Conservation (phyloP, 2,113 vertebrate genomes). For the Toxostoma redivivum region DNA sequence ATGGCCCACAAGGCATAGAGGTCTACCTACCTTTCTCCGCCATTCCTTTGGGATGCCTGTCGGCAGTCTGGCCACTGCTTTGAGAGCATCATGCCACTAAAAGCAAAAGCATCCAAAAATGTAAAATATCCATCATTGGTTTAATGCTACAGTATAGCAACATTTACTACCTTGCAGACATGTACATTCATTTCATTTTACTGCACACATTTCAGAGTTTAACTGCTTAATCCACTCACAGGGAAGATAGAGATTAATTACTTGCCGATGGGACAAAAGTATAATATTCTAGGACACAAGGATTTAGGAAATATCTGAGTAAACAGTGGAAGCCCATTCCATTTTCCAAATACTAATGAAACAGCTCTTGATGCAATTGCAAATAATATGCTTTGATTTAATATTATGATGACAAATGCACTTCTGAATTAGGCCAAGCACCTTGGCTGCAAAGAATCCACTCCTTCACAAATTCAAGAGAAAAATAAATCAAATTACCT, state of each 20-base stretch:
- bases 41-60: constrained; percentile 97
- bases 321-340: background rate
- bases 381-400: background rate
- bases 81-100: constrained; percentile 97
- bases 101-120: constrained; percentile 28
- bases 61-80: constrained; percentile 90
- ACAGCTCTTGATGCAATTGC: background rate
- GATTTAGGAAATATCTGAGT: background rate
- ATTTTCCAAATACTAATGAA: background rate
- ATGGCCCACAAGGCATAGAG: background rate
- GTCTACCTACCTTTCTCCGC: constrained; percentile 85
- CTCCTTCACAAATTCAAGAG: background rate
- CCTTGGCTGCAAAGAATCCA: background rate
- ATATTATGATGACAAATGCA: background rate
- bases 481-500: constrained; percentile 77
- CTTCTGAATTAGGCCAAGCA: background rate
- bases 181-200: background rate
- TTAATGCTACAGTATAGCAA: background rate
- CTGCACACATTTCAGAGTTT: background rate
- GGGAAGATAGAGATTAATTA: background rate
- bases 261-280: background rate
- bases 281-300: background rate
- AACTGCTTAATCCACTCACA: background rate
- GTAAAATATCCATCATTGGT: background rate
- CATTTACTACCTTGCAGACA: background rate